Percentiles rank a stretch among this genome's conserved stretches.
Evolutionary conservation across 37 sponge, comb jelly and placozoan species (phyloP).

Genomic region (Tethya wilhelma): DNA sequence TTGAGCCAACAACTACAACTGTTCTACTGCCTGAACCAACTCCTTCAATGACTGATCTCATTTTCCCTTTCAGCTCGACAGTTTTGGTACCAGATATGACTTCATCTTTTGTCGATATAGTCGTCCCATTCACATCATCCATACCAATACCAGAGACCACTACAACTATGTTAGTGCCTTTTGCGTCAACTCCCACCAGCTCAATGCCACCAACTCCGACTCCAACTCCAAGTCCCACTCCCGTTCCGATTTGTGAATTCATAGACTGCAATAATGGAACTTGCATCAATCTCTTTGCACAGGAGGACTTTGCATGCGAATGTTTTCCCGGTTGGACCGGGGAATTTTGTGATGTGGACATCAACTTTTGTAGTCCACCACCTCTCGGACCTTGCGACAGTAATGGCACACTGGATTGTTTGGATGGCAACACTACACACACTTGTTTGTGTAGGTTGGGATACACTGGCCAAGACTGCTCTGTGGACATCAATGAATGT

Average conservation of each 20-base stretch:
- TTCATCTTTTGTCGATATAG: not conserved
- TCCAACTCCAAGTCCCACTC: not conserved
- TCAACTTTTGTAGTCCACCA: constrained; percentile 2
- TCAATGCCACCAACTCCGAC: not conserved
- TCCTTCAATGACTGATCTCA: not conserved
- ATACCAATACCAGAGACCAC: not conserved
- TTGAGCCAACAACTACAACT: too few relatives aligned
- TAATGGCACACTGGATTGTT: not conserved
- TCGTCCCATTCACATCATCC: not conserved
- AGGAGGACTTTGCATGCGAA: constrained; percentile 10
- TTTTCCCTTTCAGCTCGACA: not conserved
- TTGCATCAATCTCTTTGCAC: not conserved
- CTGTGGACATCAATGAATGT: constrained; percentile 28
- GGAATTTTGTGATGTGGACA: not conserved
- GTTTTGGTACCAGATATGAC: not conserved
- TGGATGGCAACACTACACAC: constrained; percentile 27
- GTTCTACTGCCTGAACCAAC: too few relatives aligned
- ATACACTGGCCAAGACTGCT: constrained; percentile 30
- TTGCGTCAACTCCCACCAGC: too few relatives aligned
- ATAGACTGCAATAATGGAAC: constrained; percentile 30
- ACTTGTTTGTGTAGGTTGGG: constrained; percentile 19
- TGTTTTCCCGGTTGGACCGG: constrained; percentile 18
- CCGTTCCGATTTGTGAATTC: constrained; percentile 7
- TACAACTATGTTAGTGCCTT: not conserved
- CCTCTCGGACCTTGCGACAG: constrained; percentile 3